Evolutionary conservation across 2,797 vertebrate species (phyloP), one percentile per base, ranked within the genome.

Genomic region (Gymnocypris eckloni): DNA sequence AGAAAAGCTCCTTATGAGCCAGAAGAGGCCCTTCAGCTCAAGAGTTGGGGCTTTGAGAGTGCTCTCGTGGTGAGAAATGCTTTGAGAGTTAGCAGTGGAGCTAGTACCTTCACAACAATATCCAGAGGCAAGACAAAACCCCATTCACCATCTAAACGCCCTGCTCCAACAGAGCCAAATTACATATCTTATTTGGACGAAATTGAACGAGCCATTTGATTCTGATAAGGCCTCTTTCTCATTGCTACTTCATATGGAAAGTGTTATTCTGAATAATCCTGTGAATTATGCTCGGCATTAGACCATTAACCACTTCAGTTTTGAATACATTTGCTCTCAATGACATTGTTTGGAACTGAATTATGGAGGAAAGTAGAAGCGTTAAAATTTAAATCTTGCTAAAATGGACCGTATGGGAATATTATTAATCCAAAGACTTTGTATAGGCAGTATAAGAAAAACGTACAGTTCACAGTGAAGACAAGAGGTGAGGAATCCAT

Each of bases 401-500:
- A 33, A 77, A 72, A 76, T 54, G 10, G 28, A 33, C 50, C 4
- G 18, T 25, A 54, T 41, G 16, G 52, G 4, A 82, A 37, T 10
- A 56, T 50, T 45, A 33, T 22, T 48, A 66, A 66, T 33, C 3
- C 15, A 59, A 82, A 43, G 15, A 43, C 5, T 43, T 41, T 59
- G 13, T 25, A 37, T 6, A 28, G 2, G 16, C 61, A 48, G 70
- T 37, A 9, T 3, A 78, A 15, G 22, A 86, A 6, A 20, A 28
- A 97, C 98, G 97, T 95, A 99, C 98, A 99, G 91, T 96, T 97
- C 93, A 99, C 94, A 85, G 95, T 94, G 25, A 99, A 97, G 87
- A 94, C 92, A 89, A 92, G 84, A 25, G 96, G 91, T 73, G 95
- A 91, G 56, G 98, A 97, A 73, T 92, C 86, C 12, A 92, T 86